Percentiles rank a stretch among this genome's conserved stretches.
These are phyloP conservation scores for Mimas tiliae DNA, from an alignment of 2,888 invertebrate genomes.

Conservation along the genomic window DNA sequence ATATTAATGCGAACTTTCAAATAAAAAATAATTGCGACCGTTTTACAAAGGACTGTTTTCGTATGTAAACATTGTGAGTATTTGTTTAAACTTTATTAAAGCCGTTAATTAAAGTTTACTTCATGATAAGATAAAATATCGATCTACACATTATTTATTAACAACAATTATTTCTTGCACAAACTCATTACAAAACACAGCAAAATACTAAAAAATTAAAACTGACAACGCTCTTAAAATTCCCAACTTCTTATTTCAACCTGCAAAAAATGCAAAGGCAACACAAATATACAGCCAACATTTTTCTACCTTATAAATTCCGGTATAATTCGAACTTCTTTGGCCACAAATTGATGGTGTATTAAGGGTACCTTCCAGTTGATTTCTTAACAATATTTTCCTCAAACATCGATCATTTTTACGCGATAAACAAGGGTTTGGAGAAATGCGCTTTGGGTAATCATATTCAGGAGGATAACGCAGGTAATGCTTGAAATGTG, in stretches of 20 bases:
- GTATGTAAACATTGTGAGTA: too few relatives aligned
- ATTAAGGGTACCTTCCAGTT: conserved; percentile 44
- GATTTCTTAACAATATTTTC: conserved; percentile 59
- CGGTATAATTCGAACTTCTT: conserved; percentile 35
- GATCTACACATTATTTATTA: too few relatives aligned
- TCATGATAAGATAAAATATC: too few relatives aligned
- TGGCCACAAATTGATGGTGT: conserved; percentile 24
- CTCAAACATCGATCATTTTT: conserved; percentile 62
- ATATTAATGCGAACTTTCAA: too few relatives aligned
- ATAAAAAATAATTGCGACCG: too few relatives aligned
- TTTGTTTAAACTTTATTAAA: too few relatives aligned
- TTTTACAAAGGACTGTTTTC: too few relatives aligned
- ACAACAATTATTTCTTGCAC: too few relatives aligned
- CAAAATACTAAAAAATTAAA: too few relatives aligned
- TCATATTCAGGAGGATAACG: conserved; percentile 42
- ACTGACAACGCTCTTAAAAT: background rate
- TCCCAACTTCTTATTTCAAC: background rate
- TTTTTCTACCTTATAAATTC: conserved; percentile 36
- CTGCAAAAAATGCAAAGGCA: background rate
- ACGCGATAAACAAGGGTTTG: conserved; percentile 47
- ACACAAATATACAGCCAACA: conserved; percentile 14
- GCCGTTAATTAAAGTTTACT: too few relatives aligned
- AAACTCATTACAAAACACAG: too few relatives aligned
- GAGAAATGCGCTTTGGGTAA: conserved; percentile 41
- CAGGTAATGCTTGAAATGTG: conserved; percentile 9